Evolutionary conservation across 2,888 invertebrate species (phyloP).

Genomic region (Tetrapedia diversipes): DNA sequence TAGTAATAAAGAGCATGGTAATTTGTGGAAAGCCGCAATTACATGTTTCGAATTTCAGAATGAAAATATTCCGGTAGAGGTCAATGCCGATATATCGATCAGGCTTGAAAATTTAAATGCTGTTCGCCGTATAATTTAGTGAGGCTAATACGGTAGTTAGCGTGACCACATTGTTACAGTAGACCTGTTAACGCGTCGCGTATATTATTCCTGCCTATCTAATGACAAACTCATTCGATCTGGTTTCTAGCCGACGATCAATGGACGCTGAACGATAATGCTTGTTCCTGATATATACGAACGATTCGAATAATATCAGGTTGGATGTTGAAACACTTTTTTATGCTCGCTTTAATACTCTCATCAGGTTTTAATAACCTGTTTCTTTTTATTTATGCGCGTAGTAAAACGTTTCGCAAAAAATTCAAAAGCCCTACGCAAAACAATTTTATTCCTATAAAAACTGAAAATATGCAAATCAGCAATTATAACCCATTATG

Average conservation of each 20-base stretch:
- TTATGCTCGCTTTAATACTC: too few relatives aligned
- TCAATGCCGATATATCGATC: constrained; percentile 16
- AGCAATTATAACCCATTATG: neutral
- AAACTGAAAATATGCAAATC: neutral
- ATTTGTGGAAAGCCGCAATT: neutral
- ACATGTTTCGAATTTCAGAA: neutral
- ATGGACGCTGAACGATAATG: constrained; percentile 9
- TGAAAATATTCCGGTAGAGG: neutral
- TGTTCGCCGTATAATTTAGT: constrained; percentile 14
- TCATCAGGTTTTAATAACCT: too few relatives aligned
- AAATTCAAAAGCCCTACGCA: too few relatives aligned
- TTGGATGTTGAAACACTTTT: neutral
- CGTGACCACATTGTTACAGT: neutral
- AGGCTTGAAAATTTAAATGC: constrained; percentile 17
- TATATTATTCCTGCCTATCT: constrained; percentile 13
- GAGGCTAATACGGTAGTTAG: neutral
- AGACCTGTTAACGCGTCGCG: constrained; percentile 15
- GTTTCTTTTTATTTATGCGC: too few relatives aligned
- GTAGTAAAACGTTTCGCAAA: too few relatives aligned
- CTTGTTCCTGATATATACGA: neutral
- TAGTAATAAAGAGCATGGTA: neutral
- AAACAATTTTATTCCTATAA: too few relatives aligned
- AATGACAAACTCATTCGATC: constrained; percentile 17
- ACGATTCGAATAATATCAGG: neutral
- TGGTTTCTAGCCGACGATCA: constrained; percentile 8